Evolutionary conservation across 2,797 vertebrate genomes (phyloP), one percentile per base, ranked within the genome.

Genomic region (Coendou prehensilis): DNA sequence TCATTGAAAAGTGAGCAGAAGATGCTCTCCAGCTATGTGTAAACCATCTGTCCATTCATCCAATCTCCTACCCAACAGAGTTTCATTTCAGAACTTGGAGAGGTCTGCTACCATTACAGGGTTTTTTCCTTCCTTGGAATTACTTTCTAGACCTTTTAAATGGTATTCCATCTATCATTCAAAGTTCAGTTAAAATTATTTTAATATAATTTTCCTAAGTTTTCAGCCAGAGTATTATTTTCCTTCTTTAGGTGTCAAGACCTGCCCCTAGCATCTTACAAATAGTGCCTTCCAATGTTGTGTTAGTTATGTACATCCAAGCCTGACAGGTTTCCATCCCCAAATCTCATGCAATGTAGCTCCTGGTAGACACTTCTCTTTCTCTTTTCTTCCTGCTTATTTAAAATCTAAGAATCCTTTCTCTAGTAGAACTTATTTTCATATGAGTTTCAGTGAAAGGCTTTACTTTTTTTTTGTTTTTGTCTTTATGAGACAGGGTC

Each of bases 1-100:
- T 94, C 93, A 80, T 37, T 63, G 20, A 81, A 93, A 95, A 85
- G 50, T 88, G 41, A 69, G 23, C 56, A 93, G 57, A 91, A 86
- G 79, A 54, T 81, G 5, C 61, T 94, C 15, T 93, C 20, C 81
- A 61, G 14, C 18, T 59, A 0, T 69, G 30, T 69, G 67, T 71
- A 61, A 94, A 54, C 28, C n/a, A 52, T 81, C 80, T 69, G n/a
- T 83, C 22, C 37, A 56, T 52, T 95, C 30, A n/a, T 45, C 33
- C 15, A 52, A 47, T 87, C 33, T 14, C 87, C 54, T 81, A 64
- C 54, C 50, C 67, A 81, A 54, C 17, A 75, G 41, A 87, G 37
- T 81, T 95, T 79, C 2, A n/a, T 81, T 92, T 92, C 89, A 30
- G 78, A 91, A 33, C 23, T 61, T 85, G 22, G 47, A 17, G 85